Evolutionary conservation across 2,888 invertebrate species (phyloP).

Genomic region (Callinectes sapidus): DNA sequence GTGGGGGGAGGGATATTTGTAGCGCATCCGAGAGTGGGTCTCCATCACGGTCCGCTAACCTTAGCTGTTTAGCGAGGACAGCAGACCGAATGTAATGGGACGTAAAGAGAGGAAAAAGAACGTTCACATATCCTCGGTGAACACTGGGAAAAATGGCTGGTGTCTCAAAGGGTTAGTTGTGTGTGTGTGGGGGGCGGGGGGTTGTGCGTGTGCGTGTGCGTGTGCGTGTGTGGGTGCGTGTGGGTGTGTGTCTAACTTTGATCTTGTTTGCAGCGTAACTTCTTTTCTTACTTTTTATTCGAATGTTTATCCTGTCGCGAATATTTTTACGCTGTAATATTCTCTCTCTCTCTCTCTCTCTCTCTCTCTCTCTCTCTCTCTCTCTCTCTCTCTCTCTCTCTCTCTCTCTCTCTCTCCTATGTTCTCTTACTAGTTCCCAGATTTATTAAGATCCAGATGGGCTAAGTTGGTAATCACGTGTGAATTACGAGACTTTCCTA

Average conservation of each 20-base stretch:
- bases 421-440: not conserved
- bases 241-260: no score
- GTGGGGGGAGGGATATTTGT: not conserved
- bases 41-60: conserved; percentile 20
- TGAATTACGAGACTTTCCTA: not conserved
- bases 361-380: not conserved
- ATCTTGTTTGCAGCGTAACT: no score
- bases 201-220: no score
- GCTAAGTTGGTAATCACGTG: conserved; percentile 5
- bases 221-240: no score
- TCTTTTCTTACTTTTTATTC: no score
- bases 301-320: no score
- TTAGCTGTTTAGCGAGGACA: conserved; percentile 5
- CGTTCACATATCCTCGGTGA: not conserved
- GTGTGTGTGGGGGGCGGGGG: not conserved
- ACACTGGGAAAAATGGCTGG: not conserved
- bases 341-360: not conserved
- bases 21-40: not conserved
- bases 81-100: not conserved
- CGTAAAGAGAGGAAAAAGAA: not conserved
- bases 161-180: not conserved
- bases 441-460: conserved; percentile 13
- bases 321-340: no score
- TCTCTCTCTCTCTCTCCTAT: not conserved
- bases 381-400: conserved; percentile 31